Evolutionary conservation across 2,113 vertebrate genomes (phyloP).

Genomic region (Petroica traversi): DNA sequence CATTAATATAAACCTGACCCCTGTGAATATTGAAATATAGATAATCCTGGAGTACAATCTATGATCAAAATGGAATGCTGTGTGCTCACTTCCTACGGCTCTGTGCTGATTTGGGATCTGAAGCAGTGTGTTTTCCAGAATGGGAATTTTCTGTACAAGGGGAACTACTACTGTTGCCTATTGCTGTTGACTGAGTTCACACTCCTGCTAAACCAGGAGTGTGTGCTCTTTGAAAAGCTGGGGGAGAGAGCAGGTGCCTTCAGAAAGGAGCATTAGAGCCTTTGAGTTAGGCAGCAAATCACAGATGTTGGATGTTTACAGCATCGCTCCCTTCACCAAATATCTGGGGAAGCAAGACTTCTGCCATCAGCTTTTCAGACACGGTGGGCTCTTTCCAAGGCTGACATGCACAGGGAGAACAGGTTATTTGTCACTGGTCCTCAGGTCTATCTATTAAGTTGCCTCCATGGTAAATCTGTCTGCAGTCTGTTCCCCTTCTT

Average conservation of each 20-base stretch:
- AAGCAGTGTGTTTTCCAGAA: not conserved
- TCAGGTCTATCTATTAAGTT: not conserved
- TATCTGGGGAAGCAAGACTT: not conserved
- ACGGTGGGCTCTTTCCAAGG: not conserved
- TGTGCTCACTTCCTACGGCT: not conserved
- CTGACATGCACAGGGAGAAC: not conserved
- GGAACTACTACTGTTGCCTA: not conserved
- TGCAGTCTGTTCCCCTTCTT: not conserved
- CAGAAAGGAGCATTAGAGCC: not conserved
- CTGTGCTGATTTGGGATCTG: not conserved
- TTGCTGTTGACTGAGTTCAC: not conserved
- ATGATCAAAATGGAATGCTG: not conserved
- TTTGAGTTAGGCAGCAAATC: not conserved
- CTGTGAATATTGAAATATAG: not conserved
- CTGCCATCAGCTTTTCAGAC: not conserved
- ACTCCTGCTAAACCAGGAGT: not conserved
- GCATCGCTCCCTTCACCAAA: not conserved
- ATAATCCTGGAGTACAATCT: not conserved
- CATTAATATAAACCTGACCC: not conserved
- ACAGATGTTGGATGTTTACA: not conserved
- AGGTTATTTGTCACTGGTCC: not conserved
- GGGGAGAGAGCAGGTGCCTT: not conserved
- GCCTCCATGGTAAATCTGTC: not conserved
- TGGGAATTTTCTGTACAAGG: fast-evolving
- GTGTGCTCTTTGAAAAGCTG: not conserved